Base-by-base conservation (phyloP, 2,888 invertebrate genomes). In the Polymixis flavicincta region DNA sequence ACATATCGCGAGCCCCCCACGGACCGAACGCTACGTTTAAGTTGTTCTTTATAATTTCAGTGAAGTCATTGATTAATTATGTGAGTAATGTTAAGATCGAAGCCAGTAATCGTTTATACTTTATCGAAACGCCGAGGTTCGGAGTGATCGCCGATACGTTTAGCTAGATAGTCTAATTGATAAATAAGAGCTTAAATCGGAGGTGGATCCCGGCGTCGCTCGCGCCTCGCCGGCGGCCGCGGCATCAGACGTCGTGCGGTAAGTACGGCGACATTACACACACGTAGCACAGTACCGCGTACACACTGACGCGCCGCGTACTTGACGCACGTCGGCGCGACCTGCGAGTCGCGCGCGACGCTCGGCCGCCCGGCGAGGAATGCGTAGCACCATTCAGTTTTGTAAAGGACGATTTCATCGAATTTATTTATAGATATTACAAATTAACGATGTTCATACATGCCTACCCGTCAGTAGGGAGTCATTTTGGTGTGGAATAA, bases 361-460 rank as follows among this genome's bases (percentile, higher is more conserved):
- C 76, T 79, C 76, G 88, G 88, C 86, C 87, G 84, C 84, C 69
- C 89, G 90, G 90, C 91, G 91, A 89, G 90, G 88, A 85, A 90
- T 89, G 93, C 92, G 87, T 82, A 83, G 90, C 92, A 93, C 90
- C 86, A 85, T 89, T 90, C 91, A 91, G 83, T 92, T 91, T 92
- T 93, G 92, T 93, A 93, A 95, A 92, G 94, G 96, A 96, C 96
- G 94, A 96, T 96, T 95, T 94, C 96, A 95, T 96, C 96, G 96
- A 96, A 96, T 96, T 96, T 96, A 96, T 96, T 96, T 96, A 95
- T 96, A 96, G 95, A 95, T 94, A 95, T 95, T 95, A 93, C 95
- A 93, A 95, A 95, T 92, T 93, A 93, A 95, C 92, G 93, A 94
- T 92, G 94, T 93, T 93, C 94, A 92, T 92, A 91, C 91, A 91